Conservation (phyloP, 2,797 vertebrate genomes). For the Pantherophis vulpinus region DNA sequence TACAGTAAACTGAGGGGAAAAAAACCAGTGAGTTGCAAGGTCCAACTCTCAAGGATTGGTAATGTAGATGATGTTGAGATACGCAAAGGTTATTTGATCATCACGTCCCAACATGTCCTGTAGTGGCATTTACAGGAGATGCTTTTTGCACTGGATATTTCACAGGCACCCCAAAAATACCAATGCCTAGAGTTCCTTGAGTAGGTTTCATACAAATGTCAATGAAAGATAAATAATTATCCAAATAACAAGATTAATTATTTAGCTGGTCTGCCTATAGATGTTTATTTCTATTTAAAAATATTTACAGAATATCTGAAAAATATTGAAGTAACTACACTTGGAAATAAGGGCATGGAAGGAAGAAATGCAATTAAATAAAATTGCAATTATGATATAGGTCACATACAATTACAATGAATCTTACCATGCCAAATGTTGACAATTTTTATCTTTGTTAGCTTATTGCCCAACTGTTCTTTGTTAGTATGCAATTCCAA, state of each 20-base stretch:
- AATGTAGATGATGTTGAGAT: neutral
- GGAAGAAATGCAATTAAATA: neutral
- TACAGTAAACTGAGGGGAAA: neutral
- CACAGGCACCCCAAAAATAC: neutral
- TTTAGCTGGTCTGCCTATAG: neutral
- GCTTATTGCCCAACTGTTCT: neutral
- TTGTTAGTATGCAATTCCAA: neutral
- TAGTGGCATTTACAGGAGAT: neutral
- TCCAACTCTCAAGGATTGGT: neutral
- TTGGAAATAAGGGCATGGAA: neutral
- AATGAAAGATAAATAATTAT: neutral
- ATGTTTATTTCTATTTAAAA: neutral
- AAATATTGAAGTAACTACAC: neutral
- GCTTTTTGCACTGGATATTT: neutral
- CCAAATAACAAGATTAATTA: neutral
- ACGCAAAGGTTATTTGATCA: neutral
- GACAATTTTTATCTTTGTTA: neutral
- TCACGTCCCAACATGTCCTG: neutral
- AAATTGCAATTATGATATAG: neutral
- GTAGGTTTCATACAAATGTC: neutral
- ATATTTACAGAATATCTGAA: neutral
- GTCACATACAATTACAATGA: neutral
- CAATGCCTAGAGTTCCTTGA: neutral
- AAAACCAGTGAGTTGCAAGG: neutral
- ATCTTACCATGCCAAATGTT: neutral